These are phyloP conservation scores for Tetramorium simillimum DNA, from an alignment of 1,140 invertebrate genomes.

Conservation along the genomic window DNA sequence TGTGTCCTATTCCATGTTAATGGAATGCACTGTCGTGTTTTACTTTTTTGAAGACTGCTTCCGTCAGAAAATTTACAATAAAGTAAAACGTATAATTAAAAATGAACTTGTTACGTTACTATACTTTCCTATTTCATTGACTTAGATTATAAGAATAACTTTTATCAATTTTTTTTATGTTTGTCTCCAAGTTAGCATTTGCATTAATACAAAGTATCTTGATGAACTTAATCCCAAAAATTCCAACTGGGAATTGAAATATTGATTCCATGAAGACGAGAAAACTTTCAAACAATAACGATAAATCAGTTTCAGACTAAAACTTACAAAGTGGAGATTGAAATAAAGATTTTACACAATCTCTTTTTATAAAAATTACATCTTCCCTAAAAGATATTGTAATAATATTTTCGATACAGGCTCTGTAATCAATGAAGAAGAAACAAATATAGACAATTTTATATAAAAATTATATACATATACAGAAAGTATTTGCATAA, in stretches of 20 bases:
- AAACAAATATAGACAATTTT: not conserved
- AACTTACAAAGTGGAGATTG: not conserved
- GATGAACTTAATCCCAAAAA: not conserved
- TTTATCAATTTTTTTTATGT: not conserved
- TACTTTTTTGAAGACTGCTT: constrained; percentile 84
- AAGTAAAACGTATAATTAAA: constrained; percentile 78
- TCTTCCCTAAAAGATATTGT: too few relatives aligned
- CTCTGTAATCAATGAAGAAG: not conserved
- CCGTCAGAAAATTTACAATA: constrained; percentile 83
- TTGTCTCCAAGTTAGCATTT: not conserved
- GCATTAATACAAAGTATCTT: not conserved
- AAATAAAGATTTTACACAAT: not conserved
- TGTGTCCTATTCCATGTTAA: constrained; percentile 76
- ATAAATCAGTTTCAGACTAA: too few relatives aligned
- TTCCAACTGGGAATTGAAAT: too few relatives aligned
- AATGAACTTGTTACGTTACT: constrained; percentile 30
- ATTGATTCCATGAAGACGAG: too few relatives aligned
- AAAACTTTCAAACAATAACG: too few relatives aligned
- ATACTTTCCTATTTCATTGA: not conserved
- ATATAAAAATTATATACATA: not conserved
- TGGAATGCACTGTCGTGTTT: constrained; percentile 79
- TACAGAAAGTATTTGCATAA: too few relatives aligned
- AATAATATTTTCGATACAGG: not conserved
- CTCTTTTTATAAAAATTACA: not conserved
- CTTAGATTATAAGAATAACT: not conserved